These are phyloP conservation scores for Leucoma salicis DNA, from an alignment of 2,888 invertebrate genomes.

Conservation along the genomic window DNA sequence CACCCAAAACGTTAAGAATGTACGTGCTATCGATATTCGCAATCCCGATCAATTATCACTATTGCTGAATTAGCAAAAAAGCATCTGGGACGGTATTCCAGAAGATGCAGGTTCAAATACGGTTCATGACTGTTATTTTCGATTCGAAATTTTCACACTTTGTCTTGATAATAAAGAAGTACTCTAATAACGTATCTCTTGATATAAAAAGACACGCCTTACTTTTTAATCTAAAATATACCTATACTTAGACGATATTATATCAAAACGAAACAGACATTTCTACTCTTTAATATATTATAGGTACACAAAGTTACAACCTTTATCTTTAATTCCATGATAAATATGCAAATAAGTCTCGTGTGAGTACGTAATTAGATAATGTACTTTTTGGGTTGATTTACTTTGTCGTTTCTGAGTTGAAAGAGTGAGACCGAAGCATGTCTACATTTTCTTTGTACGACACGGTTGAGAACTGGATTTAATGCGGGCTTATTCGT, in stretches of 20 bases:
- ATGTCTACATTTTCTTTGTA: constrained; percentile 9
- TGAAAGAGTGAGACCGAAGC: constrained; percentile 6
- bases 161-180: too few species aligned
- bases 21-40: too few species aligned
- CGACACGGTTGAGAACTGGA: constrained; percentile 6
- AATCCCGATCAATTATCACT: too few species aligned
- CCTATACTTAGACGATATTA: background rate
- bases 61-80: too few species aligned
- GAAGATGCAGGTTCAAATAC: too few species aligned
- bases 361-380: constrained; percentile 10
- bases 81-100: too few species aligned
- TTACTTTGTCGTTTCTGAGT: constrained; percentile 5
- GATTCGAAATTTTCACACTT: too few species aligned
- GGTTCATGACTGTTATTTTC: too few species aligned
- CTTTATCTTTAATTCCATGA: constrained; percentile 14
- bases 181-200: too few species aligned
- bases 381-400: constrained; percentile 12
- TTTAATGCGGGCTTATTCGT: constrained; percentile 10
- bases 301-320: constrained; percentile 16
- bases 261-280: background rate
- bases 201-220: too few species aligned
- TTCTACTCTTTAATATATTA: constrained; percentile 1
- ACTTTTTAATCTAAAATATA: too few species aligned
- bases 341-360: constrained; percentile 9
- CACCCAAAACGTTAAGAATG: too few species aligned